Percentiles rank a stretch among this genome's conserved stretches.
phyloP scores from a whole-genome alignment of 53 echinoderm and acorn worm species.

The Holothuria scabra region DNA sequence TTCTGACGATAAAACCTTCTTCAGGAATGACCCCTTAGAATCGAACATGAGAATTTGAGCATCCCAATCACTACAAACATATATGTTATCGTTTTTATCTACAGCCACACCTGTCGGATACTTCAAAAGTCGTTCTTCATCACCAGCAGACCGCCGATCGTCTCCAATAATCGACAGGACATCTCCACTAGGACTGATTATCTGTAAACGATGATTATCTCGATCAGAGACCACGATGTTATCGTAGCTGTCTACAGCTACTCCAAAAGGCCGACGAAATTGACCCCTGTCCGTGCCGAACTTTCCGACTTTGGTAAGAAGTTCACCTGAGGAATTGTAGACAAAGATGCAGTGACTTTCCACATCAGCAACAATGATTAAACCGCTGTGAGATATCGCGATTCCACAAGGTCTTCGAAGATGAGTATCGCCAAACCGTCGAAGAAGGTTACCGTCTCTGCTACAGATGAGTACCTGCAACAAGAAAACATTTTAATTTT shows the following conservation, averaged over 20 bases:
- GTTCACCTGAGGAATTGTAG: slow-evolving; percentile 69
- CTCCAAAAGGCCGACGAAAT: slow-evolving; percentile 86
- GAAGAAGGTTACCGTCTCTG: slow-evolving; percentile 74
- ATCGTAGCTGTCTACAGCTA: slow-evolving; percentile 84
- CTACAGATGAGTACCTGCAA: slow-evolving; percentile 80
- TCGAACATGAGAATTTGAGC: slow-evolving; percentile 87
- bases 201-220: slow-evolving; percentile 87
- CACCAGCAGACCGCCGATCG: slow-evolving; percentile 59
- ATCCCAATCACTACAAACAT: slow-evolving; percentile 98
- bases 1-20: slow-evolving; percentile 81
- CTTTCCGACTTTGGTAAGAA: slow-evolving; percentile 75
- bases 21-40: slow-evolving; percentile 82
- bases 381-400: slow-evolving; percentile 82
- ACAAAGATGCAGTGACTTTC: slow-evolving; percentile 76
- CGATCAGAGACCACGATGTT: slow-evolving; percentile 91
- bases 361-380: slow-evolving; percentile 86
- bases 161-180: slow-evolving; percentile 72
- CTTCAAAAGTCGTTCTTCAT: slow-evolving; percentile 73
- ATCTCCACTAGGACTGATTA: slow-evolving; percentile 83
- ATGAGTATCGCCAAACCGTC: slow-evolving; percentile 72
- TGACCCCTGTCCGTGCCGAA: slow-evolving; percentile 78
- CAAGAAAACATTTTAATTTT: not conserved
- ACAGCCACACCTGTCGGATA: slow-evolving; percentile 91
- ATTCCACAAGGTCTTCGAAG: slow-evolving; percentile 89
- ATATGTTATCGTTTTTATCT: slow-evolving; percentile 84